Evolutionary conservation across 2,113 vertebrate genomes (phyloP).

Genomic region (Ahaetulla prasina): DNA sequence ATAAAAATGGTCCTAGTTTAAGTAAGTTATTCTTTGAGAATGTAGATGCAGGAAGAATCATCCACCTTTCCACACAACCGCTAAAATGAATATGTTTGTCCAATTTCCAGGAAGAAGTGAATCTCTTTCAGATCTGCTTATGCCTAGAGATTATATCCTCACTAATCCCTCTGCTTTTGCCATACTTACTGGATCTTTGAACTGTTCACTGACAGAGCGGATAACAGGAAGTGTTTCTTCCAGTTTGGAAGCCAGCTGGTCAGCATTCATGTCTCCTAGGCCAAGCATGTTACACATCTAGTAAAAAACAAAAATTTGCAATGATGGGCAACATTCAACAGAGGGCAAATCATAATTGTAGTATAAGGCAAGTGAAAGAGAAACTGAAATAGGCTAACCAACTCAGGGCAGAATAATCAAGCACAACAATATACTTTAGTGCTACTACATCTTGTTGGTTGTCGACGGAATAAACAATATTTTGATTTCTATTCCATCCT

Average conservation of each 20-base stretch:
- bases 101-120: background rate
- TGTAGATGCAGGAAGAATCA: background rate
- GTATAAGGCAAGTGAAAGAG: background rate
- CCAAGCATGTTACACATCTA: conserved; percentile 98
- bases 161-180: background rate
- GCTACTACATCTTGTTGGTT: background rate
- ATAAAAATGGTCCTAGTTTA: background rate
- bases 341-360: background rate
- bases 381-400: background rate
- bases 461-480: background rate
- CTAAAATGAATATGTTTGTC: background rate
- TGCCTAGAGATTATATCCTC: too few relatives aligned
- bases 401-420: background rate
- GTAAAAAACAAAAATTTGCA: background rate
- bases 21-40: background rate
- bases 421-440: background rate
- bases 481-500: background rate
- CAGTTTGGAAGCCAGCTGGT: conserved; percentile 90
- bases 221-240: conserved; percentile 92
- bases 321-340: background rate
- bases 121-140: background rate
- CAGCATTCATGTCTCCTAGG: conserved; percentile 92
- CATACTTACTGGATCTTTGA: conserved; percentile 87
- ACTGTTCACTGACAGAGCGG: conserved; percentile 92
- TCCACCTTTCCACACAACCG: background rate